phyloP scores from a whole-genome alignment of 1,140 invertebrate genomes.

The Apis laboriosa region DNA sequence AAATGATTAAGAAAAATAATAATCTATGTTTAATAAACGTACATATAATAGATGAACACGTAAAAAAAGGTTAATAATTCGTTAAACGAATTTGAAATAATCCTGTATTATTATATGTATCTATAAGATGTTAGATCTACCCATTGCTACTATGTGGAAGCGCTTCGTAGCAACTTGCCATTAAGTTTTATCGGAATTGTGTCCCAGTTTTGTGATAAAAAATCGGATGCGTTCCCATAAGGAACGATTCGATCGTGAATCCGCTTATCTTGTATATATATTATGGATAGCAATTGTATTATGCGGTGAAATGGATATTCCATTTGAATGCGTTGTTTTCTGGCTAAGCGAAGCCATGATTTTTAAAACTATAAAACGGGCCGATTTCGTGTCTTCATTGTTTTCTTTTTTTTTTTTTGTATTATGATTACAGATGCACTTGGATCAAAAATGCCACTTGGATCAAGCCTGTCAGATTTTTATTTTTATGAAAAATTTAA shows the following conservation, averaged over 20 bases:
- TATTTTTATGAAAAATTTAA: background rate
- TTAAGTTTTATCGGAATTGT: constrained; percentile 44
- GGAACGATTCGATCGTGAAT: constrained; percentile 14
- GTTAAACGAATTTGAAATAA: background rate
- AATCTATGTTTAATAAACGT: background rate
- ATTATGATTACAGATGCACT: constrained; percentile 8
- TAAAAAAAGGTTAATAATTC: background rate
- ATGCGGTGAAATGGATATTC: constrained; percentile 18
- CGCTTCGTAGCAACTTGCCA: constrained; percentile 46
- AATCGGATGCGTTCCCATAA: constrained; percentile 11
- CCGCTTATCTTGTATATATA: constrained; percentile 29
- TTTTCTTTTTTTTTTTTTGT: background rate
- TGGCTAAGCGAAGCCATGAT: background rate
- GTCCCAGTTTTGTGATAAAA: constrained; percentile 45
- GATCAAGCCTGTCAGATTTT: background rate
- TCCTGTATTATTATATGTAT: background rate
- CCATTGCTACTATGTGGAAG: constrained; percentile 25
- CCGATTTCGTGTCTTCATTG: constrained; percentile 12
- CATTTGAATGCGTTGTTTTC: constrained; percentile 7
- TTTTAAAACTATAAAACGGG: background rate
- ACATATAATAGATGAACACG: background rate
- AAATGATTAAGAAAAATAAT: background rate
- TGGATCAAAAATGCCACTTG: background rate
- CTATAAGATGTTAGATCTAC: constrained; percentile 7
- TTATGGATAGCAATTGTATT: constrained; percentile 34